Conservation (phyloP, 2,888 invertebrate genomes). For the Perithous albicinctus region DNA sequence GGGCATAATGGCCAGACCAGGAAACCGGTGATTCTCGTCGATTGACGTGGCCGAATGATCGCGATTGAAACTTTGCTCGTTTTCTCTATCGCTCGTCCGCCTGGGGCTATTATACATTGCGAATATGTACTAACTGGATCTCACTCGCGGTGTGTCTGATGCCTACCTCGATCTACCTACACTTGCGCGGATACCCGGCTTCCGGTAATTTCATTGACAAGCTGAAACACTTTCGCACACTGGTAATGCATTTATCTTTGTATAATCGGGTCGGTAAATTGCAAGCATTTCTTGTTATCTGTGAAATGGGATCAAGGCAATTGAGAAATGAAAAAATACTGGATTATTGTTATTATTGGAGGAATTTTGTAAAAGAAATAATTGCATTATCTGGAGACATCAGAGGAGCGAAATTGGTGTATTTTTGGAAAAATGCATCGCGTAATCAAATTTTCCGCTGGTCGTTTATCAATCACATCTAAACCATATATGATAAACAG, state of each 20-base stretch:
- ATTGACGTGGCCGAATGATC: slow-evolving; percentile 73
- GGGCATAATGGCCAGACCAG: slow-evolving; percentile 62
- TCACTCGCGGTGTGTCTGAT: background rate
- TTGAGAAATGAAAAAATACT: background rate
- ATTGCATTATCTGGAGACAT: too few relatives aligned
- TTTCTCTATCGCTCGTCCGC: slow-evolving; percentile 19
- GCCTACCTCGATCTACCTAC: background rate
- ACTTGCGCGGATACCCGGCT: slow-evolving; percentile 2
- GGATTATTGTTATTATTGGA: background rate
- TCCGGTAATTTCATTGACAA: slow-evolving; percentile 28
- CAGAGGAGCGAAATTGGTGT: too few relatives aligned
- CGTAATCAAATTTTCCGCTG: background rate
- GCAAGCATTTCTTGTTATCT: background rate
- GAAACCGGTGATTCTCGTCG: slow-evolving; percentile 73
- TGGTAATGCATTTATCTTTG: slow-evolving; percentile 39
- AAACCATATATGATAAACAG: too few relatives aligned
- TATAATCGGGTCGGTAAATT: slow-evolving; percentile 17
- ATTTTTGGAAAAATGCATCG: too few relatives aligned
- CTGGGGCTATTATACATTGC: slow-evolving; percentile 20
- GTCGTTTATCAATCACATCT: too few relatives aligned
- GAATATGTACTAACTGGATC: background rate
- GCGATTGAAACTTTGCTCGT: slow-evolving; percentile 74
- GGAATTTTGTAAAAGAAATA: background rate
- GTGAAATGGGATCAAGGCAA: background rate
- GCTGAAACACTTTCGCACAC: slow-evolving; percentile 13